Evolutionary conservation across 2,797 vertebrate species (phyloP), one percentile per base, ranked within the genome.

Genomic region (Phaenicophaeus curvirostris): DNA sequence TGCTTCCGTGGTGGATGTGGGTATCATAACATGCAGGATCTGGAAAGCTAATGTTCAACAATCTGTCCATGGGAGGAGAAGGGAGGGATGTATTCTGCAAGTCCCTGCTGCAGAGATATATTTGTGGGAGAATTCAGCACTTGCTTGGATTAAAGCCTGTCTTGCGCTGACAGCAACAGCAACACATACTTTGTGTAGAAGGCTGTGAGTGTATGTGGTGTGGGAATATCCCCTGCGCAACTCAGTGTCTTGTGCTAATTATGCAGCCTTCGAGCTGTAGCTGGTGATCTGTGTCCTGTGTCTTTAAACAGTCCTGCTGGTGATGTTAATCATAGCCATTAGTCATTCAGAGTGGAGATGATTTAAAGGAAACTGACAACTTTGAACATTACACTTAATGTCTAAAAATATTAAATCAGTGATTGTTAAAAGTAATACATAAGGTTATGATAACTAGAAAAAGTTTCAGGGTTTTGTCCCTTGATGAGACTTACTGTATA

Each of bases 361-460:
- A 86, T 87, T 78, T 94, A 79, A 91, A 85, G 69, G 59, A 84
- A 92, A 66, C 89, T 23, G 87, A 81, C 75, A 86, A 66, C 62
- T 93, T 68, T 27, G 77, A 89, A 89, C 76, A 72, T 87, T 85
- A 42, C 28, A 13, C 39, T 90, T 86, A 84, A 82, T 1, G 15
- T 73, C 82, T 67, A 46, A 84, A 81, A 86, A 67, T 84, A 78
- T 41, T 73, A 69, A 84, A 61, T 35, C 35, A 37, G 27, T 71
- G 27, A 81, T 78, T 53, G 59, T 81, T 84, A 50, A 58, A 74
- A 87, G 69, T 55, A 81, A 69, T 62, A 58, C 50, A 62, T n/a
- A 39, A 81, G 62, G 88, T 86, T 76, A 57, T 15, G 37, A 24
- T 81, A 80, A 85, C 11, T 82, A 73, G 57, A 48, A 72, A 62